Evolutionary conservation across 2,797 vertebrate genomes (phyloP), one percentile per base, ranked within the genome.

Genomic region (Crax fasciolata): DNA sequence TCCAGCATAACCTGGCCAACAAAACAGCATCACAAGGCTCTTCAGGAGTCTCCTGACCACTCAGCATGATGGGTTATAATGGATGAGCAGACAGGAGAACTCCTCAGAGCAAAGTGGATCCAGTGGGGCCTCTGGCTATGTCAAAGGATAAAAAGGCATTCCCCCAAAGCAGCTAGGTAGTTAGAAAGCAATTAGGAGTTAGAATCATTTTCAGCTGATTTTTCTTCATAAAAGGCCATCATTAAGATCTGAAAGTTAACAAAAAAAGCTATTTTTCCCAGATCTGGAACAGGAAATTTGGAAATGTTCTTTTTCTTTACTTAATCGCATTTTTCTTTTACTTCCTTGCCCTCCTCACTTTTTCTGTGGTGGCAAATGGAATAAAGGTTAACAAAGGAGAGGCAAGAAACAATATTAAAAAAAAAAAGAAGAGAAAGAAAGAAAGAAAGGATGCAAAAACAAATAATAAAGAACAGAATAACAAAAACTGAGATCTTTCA

Each of bases 401-500:
- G n/a, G 46, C 41, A 2, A 1, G 41, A 89, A 49, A 90, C 35
- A 7, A 48, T 19, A 74, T 83, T 77, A 15, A 84, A 67, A 74
- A 59, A 51, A 51, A 61, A 61, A 39, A 10, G 9, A 4, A 59
- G 13, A 35, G 24, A 13, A 28, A 57, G 3, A 27, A 62, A 18
- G 41, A 90, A 90, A 63, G 28, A 41, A 90, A 92, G 46, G 2
- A 2, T 49, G 49, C 4, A 6, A 95, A 92, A 89, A 52, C 63
- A 89, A 93, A 61, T 38, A 77, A 67, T 41, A 91, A 82, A 77
- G 41, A 87, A 67, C 24, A 84, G 24, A 80, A 73, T 58, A 93
- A 90, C 55, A 81, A 93, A 96, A 97, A 13, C 54, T 13, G 81
- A 77, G 54, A 74, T 67, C 71, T 95, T 95, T 85, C 92, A 96